These are phyloP conservation scores for Nymphalis urticae DNA, from an alignment of 2,888 invertebrate species.

Conservation along the genomic window DNA sequence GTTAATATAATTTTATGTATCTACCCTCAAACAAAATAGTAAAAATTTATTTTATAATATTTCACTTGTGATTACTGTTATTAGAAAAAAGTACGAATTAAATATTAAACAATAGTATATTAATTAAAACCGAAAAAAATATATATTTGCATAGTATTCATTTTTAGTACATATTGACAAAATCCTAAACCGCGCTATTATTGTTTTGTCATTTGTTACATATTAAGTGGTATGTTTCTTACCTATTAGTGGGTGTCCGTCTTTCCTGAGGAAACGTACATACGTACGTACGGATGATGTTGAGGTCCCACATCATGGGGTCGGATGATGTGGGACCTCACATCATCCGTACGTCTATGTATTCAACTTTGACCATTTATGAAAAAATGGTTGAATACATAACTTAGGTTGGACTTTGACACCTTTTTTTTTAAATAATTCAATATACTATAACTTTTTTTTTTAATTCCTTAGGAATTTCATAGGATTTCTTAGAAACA, in stretches of 20 bases:
- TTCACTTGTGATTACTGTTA: not conserved
- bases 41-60: not conserved
- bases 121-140: too few species aligned
- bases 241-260: conserved; percentile 53
- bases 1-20: too few species aligned
- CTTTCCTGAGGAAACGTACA: too few species aligned
- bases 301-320: too few species aligned
- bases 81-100: not conserved
- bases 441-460: not conserved
- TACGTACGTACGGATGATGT: too few species aligned
- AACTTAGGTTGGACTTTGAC: conserved; percentile 52
- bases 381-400: too few species aligned
- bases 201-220: conserved; percentile 36
- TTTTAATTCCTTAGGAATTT: not conserved
- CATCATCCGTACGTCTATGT: too few species aligned
- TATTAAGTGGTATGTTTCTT: conserved; percentile 17
- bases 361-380: too few species aligned
- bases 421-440: conserved; percentile 39
- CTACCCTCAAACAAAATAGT: too few species aligned
- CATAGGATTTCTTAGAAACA: too few species aligned
- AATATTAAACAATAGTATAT: not conserved
- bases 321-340: too few species aligned
- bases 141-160: too few species aligned
- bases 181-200: conserved; percentile 49
- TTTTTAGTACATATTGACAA: not conserved